Conservation (phyloP, 1,140 invertebrate genomes). For the Euura lappo region DNA sequence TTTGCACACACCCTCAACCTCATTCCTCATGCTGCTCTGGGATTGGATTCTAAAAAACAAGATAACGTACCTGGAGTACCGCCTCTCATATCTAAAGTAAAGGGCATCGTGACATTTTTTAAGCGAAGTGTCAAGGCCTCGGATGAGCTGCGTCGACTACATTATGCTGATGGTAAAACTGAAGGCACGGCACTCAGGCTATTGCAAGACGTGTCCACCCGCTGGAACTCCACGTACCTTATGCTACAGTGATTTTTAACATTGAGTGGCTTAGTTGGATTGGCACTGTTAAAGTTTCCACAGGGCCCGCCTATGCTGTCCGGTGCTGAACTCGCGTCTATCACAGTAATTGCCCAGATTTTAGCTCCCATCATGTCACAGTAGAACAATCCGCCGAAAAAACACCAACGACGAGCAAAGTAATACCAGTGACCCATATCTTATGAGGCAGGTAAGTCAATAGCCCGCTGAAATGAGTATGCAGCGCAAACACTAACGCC, state of each 20-base stretch:
- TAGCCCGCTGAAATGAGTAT: too few species aligned
- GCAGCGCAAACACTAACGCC: too few species aligned
- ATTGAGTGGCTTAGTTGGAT: conserved; percentile 37
- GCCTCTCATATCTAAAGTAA: conserved; percentile 29
- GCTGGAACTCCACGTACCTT: conserved; percentile 46
- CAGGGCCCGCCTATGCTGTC: too few species aligned
- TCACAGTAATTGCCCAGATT: too few species aligned
- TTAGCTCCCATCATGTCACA: too few species aligned
- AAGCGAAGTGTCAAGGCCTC: conserved; percentile 23
- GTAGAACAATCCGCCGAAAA: too few species aligned
- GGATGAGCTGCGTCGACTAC: conserved; percentile 20
- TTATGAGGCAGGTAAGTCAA: conserved; percentile 23
- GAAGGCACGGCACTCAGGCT: conserved; percentile 28
- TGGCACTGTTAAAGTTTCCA: conserved; percentile 40
- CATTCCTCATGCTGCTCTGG: conserved; percentile 10
- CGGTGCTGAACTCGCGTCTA: too few species aligned
- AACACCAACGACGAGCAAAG: conserved; percentile 41
- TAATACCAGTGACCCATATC: conserved; percentile 52
- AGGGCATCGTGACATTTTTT: background rate
- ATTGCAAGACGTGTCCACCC: conserved; percentile 37
- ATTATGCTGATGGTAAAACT: conserved; percentile 29
- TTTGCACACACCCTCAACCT: conserved; percentile 24
- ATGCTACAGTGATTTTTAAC: conserved; percentile 44
- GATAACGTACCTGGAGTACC: conserved; percentile 27
- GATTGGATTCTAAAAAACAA: background rate